These are phyloP conservation scores for Aurelia sp. DNA, from an alignment of 30 jellyfish, hydroid and myxozoan genomes.

Conservation along the genomic window DNA sequence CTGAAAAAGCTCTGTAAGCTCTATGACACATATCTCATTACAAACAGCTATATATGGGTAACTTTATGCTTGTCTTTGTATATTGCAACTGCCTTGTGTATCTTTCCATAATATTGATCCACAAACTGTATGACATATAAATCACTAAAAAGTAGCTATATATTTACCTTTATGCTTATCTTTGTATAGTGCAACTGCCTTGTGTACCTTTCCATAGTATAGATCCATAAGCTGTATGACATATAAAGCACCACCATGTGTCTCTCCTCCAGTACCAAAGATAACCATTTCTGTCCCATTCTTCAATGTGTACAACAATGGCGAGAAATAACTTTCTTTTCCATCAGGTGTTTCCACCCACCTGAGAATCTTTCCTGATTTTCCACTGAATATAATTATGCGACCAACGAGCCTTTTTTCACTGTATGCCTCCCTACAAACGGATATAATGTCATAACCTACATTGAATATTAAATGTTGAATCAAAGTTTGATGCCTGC, in stretches of 20 bases:
- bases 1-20: constrained; percentile 67
- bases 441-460: neutral
- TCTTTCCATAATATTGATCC: constrained; percentile 67
- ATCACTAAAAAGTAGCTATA: constrained; percentile 29
- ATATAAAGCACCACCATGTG: constrained; percentile 81
- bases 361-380: constrained; percentile 66
- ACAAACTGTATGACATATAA: constrained; percentile 67
- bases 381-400: constrained; percentile 77
- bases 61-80: constrained; percentile 43
- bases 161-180: constrained; percentile 33
- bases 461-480: neutral
- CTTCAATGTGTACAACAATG: constrained; percentile 77
- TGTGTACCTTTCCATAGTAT: constrained; percentile 59
- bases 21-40: constrained; percentile 73
- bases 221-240: constrained; percentile 75
- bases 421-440: constrained; percentile 81
- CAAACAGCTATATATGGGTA: neutral
- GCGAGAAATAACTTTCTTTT: constrained; percentile 88
- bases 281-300: constrained; percentile 78
- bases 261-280: constrained; percentile 96
- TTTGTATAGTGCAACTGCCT: constrained; percentile 32
- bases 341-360: constrained; percentile 79
- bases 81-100: constrained; percentile 39
- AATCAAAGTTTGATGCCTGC: too few species aligned
- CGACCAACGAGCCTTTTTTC: constrained; percentile 69